Percentiles rank a stretch among this genome's conserved stretches.
Evolutionary conservation across 2,113 vertebrate genomes (phyloP).

Genomic region (Xenus cinereus): DNA sequence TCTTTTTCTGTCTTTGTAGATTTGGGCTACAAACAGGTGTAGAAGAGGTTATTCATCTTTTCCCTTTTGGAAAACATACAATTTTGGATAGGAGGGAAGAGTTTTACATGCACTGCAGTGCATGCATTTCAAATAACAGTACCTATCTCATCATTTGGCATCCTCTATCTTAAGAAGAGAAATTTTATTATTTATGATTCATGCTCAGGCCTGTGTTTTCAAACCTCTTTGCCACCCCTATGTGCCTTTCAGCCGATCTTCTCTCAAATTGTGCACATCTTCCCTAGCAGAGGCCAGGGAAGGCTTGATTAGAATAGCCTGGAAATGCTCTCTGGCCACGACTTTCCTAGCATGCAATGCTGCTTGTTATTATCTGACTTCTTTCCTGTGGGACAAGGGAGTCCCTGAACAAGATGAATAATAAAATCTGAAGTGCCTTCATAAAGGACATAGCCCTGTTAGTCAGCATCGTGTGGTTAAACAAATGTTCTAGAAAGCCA

Average conservation of each 20-base stretch:
- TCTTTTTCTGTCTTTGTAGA: not conserved
- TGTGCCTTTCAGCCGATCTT: not conserved
- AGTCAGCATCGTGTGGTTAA: slow-evolving; percentile 48
- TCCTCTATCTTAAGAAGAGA: not conserved
- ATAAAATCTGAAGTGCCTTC: slow-evolving; percentile 36
- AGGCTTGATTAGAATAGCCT: not conserved
- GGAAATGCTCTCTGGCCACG: not conserved
- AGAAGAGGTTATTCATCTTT: not conserved
- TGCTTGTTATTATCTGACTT: not conserved
- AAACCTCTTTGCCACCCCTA: not conserved
- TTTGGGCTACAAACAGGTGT: not conserved
- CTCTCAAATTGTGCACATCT: not conserved
- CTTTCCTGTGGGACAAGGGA: slow-evolving; percentile 54
- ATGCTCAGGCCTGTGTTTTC: not conserved
- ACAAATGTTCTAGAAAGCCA: not conserved
- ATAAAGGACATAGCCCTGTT: slow-evolving; percentile 18
- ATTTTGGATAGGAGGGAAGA: not conserved
- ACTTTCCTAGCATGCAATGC: not conserved
- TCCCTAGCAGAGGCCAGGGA: not conserved
- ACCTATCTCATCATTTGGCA: not conserved
- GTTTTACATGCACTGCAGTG: not conserved
- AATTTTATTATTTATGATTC: not conserved
- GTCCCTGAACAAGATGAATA: slow-evolving; percentile 40
- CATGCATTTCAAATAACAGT: not conserved
- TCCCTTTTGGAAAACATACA: not conserved